Evolutionary conservation across 2,113 vertebrate genomes (phyloP), one percentile per base, ranked within the genome.

Genomic region (Lophius piscatorius): DNA sequence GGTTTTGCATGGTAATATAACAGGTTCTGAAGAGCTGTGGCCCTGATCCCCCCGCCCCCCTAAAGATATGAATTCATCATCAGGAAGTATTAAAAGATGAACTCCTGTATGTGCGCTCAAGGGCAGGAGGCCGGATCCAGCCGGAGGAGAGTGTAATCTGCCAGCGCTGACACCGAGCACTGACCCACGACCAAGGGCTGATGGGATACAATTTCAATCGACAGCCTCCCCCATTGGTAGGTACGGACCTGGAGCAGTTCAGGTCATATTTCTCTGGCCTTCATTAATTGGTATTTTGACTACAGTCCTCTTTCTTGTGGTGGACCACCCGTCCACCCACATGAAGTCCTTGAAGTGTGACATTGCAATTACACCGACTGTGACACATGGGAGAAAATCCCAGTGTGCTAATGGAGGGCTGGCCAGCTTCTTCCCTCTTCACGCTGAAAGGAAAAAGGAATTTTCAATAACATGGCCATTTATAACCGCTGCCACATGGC

Each of bases 211-310:
- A 82, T 89, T 87, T 89, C 81, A 86, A 84, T 82, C 68, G 81
- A 84, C 83, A 73, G 82, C 51, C 74, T 59, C 66, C 63, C 75
- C 65, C 78, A 73, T 76, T 68, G 78, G 75, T 75, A 78, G 78
- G 80, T 80, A 77, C 39, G 44, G 76, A 83, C 85, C 78, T 80
- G 74, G 58, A 76, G 72, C 77, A 4, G 65, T 54, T 64, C 71
- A 75, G 84, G 89, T 84, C 88, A 81, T 77, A 81, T 87, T 83
- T 80, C 81, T 72, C 69, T 83, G 81, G 78, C 82, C 84, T 84
- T 73, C 78, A 84, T 89, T 91, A 88, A 90, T 89, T 89, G 82
- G 85, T 85, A 88, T 88, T 90, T 88, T 90, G 88, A 89, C 85
- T 87, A 85, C 62, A 79, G 78, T 80, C 75, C 70, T 76, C 73